These are phyloP conservation scores for Zeuzera pyrina DNA, from an alignment of 2,888 invertebrate species.

Conservation along the genomic window DNA sequence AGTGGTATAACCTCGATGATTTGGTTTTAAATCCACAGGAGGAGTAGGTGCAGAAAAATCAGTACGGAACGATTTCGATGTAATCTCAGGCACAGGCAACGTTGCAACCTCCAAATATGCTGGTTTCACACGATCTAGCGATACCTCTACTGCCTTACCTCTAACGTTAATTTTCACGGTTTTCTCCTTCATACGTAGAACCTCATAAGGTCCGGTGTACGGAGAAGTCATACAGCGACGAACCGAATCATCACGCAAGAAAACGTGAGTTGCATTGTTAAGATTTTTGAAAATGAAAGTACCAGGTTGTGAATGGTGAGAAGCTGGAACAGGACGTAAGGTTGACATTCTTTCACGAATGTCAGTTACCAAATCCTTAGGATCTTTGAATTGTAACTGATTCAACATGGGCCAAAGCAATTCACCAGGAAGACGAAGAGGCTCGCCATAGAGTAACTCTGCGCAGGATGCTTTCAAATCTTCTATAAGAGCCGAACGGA, in stretches of 20 bases:
- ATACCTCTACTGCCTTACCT: conserved; percentile 2
- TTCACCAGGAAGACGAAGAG: conserved; percentile 5
- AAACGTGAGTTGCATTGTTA: conserved; percentile 3
- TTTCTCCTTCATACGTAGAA: conserved; percentile 7
- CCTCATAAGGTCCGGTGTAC: conserved; percentile 8
- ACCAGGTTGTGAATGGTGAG: conserved; percentile 2
- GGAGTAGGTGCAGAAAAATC: no score
- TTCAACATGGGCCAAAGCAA: background rate
- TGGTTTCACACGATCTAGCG: conserved; percentile 1
- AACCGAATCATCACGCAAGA: conserved; percentile 9
- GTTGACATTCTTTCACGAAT: conserved; percentile 3
- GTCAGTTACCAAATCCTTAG: conserved; percentile 1
- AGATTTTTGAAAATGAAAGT: conserved; percentile 8
- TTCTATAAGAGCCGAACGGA: conserved; percentile 14
- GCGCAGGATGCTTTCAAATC: conserved; percentile 11
- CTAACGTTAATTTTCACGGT: conserved; percentile 6
- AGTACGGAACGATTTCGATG: no score
- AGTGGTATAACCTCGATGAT: no score
- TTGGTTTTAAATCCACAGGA: no score
- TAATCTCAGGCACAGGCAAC: no score
- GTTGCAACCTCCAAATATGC: no score
- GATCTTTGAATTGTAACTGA: no score
- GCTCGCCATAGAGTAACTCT: conserved; percentile 14
- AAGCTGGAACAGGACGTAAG: conserved; percentile 5
- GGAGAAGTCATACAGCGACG: conserved; percentile 11